A percentile compares a stretch with the other conserved stretches of the same genome.
Evolutionary conservation across 1,140 invertebrate genomes (phyloP).

Genomic region (Hesperophylax magnus): DNA sequence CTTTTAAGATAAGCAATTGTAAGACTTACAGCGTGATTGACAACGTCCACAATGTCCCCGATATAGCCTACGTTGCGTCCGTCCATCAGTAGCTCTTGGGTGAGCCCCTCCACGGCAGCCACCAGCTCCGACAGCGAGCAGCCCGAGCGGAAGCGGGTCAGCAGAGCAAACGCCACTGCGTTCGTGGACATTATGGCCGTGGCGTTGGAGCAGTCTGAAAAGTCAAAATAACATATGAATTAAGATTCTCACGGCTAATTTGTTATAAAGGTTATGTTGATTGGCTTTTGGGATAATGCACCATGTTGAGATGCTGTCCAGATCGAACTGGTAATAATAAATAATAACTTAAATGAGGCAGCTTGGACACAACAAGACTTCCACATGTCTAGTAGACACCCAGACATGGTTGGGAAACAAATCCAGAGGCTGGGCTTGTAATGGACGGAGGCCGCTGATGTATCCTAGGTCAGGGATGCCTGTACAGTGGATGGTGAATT

Average conservation of each 20-base stretch:
- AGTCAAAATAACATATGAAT: neutral
- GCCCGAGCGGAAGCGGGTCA: slow-evolving; percentile 83
- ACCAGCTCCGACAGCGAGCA: slow-evolving; percentile 75
- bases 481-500: neutral
- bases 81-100: slow-evolving; percentile 72
- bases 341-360: no score
- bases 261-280: neutral
- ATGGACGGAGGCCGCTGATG: no score
- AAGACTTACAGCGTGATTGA: slow-evolving; percentile 80
- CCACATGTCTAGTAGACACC: no score
- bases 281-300: no score
- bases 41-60: slow-evolving; percentile 80
- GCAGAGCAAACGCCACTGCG: slow-evolving; percentile 87
- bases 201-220: slow-evolving; percentile 81
- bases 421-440: no score
- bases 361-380: no score
- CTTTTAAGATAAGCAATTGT: no score
- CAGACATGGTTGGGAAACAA: no score
- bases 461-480: no score
- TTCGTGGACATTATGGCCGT: slow-evolving; percentile 94
- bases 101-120: slow-evolving; percentile 75
- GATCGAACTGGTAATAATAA: no score
- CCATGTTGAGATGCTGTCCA: no score
- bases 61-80: slow-evolving; percentile 85
- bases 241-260: neutral